Evolutionary conservation across 2,113 vertebrate species (phyloP), one percentile per base, ranked within the genome.

Genomic region (Alexandromys fortis): DNA sequence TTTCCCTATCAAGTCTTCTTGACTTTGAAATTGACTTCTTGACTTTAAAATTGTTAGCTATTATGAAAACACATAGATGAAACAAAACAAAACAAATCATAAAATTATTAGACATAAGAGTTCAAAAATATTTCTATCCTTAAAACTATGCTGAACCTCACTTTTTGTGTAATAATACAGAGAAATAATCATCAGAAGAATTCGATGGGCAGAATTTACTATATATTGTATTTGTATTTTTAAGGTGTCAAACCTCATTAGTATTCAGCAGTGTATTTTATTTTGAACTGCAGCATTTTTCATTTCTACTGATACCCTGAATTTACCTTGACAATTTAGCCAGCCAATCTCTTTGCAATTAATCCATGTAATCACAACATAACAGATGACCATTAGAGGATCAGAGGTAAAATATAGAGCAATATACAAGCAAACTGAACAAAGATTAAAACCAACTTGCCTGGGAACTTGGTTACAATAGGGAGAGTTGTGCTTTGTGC

Each of bases 381-480:
- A 98, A 95, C 94, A 97, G 92, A 98, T 97, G 96, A 98, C 92
- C 96, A 97, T 97, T 98, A 96, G 73, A 92, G 38, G 73, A 95
- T 97, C 94, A 98, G 93, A 96, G 68, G 38, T 87, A 65, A 98
- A 98, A 96, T 89, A n/a, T 93, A 94, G 28, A 78, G 73, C 42
- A 98, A 92, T 77, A 33, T 1, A 28, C 33, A 97, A 96, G 16
- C 61, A 97, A 86, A 92, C 86, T 97, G 87, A 96, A 81, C 26
- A 96, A 94, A 67, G 96, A 98, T 97, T 95, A 97, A 97, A 98
- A 95, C 28, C 42, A 96, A 97, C 96, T 92, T 97, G 3, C 21
- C 16, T 97, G 55, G 68, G 49, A 96, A 75, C 14, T 91, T 94
- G 94, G 2, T 73, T 92, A 13, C 93, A 96, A 22, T 6, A 94